Evolutionary conservation across 2,888 invertebrate genomes (phyloP), one percentile per base, ranked within the genome.

Genomic region (Thymelicus sylvestris): DNA sequence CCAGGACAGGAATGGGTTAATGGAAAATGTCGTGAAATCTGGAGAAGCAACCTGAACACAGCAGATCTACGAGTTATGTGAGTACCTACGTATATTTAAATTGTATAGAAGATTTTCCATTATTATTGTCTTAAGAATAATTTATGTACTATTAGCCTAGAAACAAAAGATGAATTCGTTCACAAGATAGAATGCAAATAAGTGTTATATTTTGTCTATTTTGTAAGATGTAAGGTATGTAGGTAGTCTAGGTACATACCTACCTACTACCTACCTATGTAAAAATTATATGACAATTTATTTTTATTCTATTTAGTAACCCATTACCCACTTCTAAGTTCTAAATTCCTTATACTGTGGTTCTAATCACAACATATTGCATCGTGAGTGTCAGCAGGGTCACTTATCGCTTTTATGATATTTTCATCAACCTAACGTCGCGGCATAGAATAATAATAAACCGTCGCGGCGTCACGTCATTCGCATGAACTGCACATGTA

Each of bases 11-110:
- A 78, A 70, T 78, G 60, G 31, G 57, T 85, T 15, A 82, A 84
- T 69, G 84, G 82, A 3, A 75, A 78, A 71, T 86, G 85, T 66
- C 81, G 85, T 24, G 86, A 81, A 50, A 71, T 82, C n/a, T 82
- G 81, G 83, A 71, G 57, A 63, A 0, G 47, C n/a, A 65, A 71
- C 19, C 70, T 60, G 44, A 71, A 59, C 41, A 4, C 24, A 52
- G 66, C 60, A 44, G 44, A 66, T 52, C 31, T 70, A 38, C 61
- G 65, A 41, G 60, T 55, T 5, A 47, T 61, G 66, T 70, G 31
- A 70, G 70, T 70, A 59, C 6, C 19, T 19, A 31, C 31, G 3
- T 31, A 31, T 31, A 31, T 31, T 31, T 31, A 31, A 31, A 31
- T 31, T 31, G 0, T 31, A 31, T 31, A 31, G 31, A 31, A 31